Percentiles rank a stretch among this genome's conserved stretches.
Evolutionary conservation across 2,888 invertebrate species (phyloP).

Genomic region (Rhingia campestris): DNA sequence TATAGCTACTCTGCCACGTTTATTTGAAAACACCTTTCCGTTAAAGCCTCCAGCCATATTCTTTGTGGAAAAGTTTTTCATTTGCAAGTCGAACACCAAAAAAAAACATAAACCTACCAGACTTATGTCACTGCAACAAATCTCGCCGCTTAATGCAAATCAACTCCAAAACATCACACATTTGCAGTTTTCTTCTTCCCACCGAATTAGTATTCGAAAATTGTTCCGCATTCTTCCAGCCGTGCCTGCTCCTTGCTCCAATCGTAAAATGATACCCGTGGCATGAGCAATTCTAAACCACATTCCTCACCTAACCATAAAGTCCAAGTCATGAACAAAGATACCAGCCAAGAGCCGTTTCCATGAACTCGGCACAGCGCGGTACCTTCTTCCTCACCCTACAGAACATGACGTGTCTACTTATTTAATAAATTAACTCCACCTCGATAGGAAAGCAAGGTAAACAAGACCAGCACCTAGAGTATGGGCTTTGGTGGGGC

Average conservation of each 20-base stretch:
- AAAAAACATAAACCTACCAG: slow-evolving; percentile 11
- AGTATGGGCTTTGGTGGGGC: neutral
- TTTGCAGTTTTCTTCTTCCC: slow-evolving; percentile 3
- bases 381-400: neutral
- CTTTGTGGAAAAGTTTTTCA: slow-evolving; percentile 11
- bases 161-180: slow-evolving; percentile 8
- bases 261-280: slow-evolving; percentile 58
- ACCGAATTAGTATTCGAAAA: slow-evolving; percentile 47
- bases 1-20: no score
- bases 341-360: slow-evolving; percentile 17
- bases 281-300: slow-evolving; percentile 59
- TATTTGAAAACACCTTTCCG: no score
- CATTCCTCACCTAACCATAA: slow-evolving; percentile 60
- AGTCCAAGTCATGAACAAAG: slow-evolving; percentile 47
- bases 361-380: slow-evolving; percentile 7
- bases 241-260: slow-evolving; percentile 25
- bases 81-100: slow-evolving; percentile 13
- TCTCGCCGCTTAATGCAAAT: slow-evolving; percentile 41
- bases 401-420: slow-evolving; percentile 53
- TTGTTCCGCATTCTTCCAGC: slow-evolving; percentile 56
- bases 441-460: slow-evolving; percentile 67
- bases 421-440: slow-evolving; percentile 72
- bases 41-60: no score
- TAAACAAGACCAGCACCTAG: slow-evolving; percentile 61
- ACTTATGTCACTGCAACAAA: slow-evolving; percentile 1